Evolutionary conservation across 2,113 vertebrate genomes (phyloP), one percentile per base, ranked within the genome.

Genomic region (Panthera uncia): DNA sequence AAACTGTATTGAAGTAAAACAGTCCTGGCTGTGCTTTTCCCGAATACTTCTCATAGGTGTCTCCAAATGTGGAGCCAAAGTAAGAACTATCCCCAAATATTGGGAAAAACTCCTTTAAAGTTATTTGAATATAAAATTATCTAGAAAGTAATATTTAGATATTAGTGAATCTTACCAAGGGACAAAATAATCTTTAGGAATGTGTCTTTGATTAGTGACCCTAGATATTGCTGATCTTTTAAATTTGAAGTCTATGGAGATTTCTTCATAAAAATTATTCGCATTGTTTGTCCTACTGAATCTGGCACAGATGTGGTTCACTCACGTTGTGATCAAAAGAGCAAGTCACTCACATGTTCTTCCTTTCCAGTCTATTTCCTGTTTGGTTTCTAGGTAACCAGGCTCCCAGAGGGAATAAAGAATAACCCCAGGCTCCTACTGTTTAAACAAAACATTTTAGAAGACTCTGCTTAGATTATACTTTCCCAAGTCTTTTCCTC

Each of bases 381-480:
- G 33, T 94, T 92, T 94, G 66, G 66, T 89, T 93, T 97, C 87
- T 97, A 89, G 87, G 83, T 87, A 79, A 95, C 66, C 18, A 79
- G 76, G 27, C 38, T 96, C 45, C 84, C 50, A 38, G n/a, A 9
- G 73, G 12, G 25, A 31, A 95, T 48, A 61, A 73, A 89, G 79
- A 91, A 57, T 19, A 15, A 96, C 50, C 57, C 1, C 29, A 83
- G 55, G 18, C 19, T 78, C 2, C 33, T 50, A 69, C 52, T 89
- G 52, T 96, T 97, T 97, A 94, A 95, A 86, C 73, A 86, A 96
- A 96, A 88, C 45, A 85, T 84, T 90, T 93, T 88, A 65, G 89
- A 38, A 86, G 76, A 65, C 36, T 63, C 50, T 78, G 50, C 31
- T 73, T 82, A 57, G 15, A 52, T 94, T 78, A 79, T 38, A 52